Evolutionary conservation across 2,113 vertebrate genomes (phyloP), one percentile per base, ranked within the genome.

Genomic region (Dipodomys merriami): DNA sequence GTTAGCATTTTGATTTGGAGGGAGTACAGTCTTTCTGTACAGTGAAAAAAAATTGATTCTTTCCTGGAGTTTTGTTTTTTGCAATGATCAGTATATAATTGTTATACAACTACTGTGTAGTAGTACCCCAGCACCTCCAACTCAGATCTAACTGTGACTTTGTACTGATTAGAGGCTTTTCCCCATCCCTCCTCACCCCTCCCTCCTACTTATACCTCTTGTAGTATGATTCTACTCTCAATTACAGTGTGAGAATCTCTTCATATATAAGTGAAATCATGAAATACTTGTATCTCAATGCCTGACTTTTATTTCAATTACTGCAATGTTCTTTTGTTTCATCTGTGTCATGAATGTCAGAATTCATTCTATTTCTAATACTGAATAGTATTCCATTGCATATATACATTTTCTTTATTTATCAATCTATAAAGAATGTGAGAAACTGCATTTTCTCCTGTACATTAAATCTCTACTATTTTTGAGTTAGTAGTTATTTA

Each of bases 1-100:
- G 81, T 93, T 79, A 89, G 76, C 57, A 23, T 94, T 96, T 53
- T 86, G 30, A 84, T 92, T 96, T 64, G 33, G 64, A 84, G 39
- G 85, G 15, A 86, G 7, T 77, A 83, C 89, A 92, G 20, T 90
- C 83, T 93, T 77, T 73, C 65, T 4, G 39, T 9, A 57, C 18
- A 57, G 15, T 57, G 53, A 57, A 57, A 57, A 13, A 57, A 18
- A 16, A 15, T 15, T 57, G 12, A 44, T 82, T 22, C 33, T 68
- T 88, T 67, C 27, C 30, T 86, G 23, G 53, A 27, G 11, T 7
- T 20, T 78, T 39, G 39, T 39, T 39, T 39, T 67, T 35, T 74
- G 44, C 39, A 74, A 35, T 60, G 20, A 25, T 30, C 8, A 9
- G 27, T 19, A 73, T 10, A 19, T 49, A 35, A 22, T 8, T 8